Conservation (phyloP, 2,888 invertebrate genomes). For the Bimastos eiseni region DNA sequence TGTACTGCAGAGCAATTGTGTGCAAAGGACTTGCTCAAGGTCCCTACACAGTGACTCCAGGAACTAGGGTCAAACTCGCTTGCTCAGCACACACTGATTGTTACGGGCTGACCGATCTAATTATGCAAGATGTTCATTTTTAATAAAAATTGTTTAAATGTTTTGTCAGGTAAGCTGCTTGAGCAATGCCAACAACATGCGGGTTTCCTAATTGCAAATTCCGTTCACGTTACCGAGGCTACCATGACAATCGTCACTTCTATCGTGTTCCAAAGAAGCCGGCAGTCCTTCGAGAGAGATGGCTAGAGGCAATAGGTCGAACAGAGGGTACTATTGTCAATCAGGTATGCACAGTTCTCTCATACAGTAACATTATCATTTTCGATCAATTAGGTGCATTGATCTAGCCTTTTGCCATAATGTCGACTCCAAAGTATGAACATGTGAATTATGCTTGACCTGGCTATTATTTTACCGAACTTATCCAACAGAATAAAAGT, state of each 20-base stretch:
- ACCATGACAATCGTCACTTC: slow-evolving; percentile 63
- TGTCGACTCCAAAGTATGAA: not conserved
- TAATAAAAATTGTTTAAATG: not conserved
- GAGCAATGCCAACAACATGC: slow-evolving; percentile 62
- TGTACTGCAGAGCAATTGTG: no score
- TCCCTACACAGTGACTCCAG: no score
- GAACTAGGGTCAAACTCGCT: no score
- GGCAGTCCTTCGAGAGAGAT: slow-evolving; percentile 58
- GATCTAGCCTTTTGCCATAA: not conserved
- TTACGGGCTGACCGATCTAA: no score
- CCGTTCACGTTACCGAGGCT: slow-evolving; percentile 59
- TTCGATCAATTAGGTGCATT: not conserved
- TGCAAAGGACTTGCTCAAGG: no score
- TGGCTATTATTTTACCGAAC: no score
- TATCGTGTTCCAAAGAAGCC: slow-evolving; percentile 63
- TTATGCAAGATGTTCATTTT: no score
- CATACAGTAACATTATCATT: not conserved
- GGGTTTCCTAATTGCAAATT: slow-evolving; percentile 63
- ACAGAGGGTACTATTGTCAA: slow-evolving; percentile 63
- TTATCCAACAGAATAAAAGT: no score
- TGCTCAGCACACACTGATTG: no score
- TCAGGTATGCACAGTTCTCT: slow-evolving; percentile 54
- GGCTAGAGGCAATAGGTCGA: slow-evolving; percentile 62
- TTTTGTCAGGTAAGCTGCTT: not conserved
- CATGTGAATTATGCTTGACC: no score